phyloP scores from a whole-genome alignment of 2,888 invertebrate species.

The Anagyrus pseudococci region DNA sequence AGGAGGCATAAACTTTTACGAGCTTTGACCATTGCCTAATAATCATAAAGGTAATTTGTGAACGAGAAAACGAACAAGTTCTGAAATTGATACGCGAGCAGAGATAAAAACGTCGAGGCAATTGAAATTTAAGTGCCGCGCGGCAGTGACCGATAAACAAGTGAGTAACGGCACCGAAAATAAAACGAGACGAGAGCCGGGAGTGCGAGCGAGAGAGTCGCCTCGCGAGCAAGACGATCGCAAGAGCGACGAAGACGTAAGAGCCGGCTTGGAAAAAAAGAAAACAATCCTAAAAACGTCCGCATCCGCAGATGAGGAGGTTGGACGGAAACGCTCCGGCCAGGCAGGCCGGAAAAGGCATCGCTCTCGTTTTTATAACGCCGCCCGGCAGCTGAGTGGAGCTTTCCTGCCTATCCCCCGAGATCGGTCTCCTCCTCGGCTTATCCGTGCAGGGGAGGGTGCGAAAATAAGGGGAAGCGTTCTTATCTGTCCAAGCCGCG shows the following conservation, averaged over 20 bases:
- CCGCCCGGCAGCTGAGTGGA: too few relatives aligned
- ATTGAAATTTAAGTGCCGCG: constrained; percentile 8
- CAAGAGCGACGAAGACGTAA: background rate
- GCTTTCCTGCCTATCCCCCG: too few relatives aligned
- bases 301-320: background rate
- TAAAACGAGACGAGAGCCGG: background rate
- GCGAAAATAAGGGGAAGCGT: too few relatives aligned
- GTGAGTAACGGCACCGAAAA: constrained; percentile 8
- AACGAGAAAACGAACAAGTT: constrained; percentile 7
- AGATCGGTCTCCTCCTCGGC: too few relatives aligned
- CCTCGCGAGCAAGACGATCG: background rate
- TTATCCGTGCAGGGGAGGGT: too few relatives aligned
- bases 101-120: constrained; percentile 1
- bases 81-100: background rate
- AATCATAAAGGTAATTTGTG: constrained; percentile 2
- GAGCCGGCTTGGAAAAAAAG: too few relatives aligned
- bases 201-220: background rate
- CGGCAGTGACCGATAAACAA: background rate
- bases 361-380: too few relatives aligned
- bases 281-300: background rate
- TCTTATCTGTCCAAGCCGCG: too few relatives aligned
- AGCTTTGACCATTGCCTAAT: background rate
- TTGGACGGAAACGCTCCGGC: background rate
- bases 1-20: background rate
- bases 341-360: background rate